These are phyloP conservation scores for Muscicapa striata DNA, from an alignment of 2,797 vertebrate species.

Conservation along the genomic window DNA sequence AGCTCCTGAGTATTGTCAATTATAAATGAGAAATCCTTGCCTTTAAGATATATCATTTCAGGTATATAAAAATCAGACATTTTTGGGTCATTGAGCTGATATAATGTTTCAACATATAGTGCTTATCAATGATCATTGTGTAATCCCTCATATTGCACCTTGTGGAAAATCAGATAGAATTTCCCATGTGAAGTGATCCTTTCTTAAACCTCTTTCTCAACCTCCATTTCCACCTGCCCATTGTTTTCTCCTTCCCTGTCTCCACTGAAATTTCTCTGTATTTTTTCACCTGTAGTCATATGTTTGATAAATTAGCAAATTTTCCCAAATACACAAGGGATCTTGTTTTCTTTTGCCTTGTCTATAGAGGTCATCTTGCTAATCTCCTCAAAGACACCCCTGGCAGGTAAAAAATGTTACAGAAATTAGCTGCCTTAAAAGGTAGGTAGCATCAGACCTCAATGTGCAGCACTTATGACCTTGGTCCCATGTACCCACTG, in stretches of 20 bases:
- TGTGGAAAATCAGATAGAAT: background rate
- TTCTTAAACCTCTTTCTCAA: background rate
- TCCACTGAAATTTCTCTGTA: background rate
- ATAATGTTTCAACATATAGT: background rate
- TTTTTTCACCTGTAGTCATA: background rate
- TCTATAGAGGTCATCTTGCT: background rate
- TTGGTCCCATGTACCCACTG: background rate
- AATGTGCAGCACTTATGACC: background rate
- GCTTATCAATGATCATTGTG: background rate
- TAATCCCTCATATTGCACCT: background rate
- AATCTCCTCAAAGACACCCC: background rate
- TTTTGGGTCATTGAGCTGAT: background rate
- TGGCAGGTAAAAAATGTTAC: background rate
- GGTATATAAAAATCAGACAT: background rate
- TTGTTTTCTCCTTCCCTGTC: background rate
- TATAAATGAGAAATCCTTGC: background rate
- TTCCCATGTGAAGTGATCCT: background rate
- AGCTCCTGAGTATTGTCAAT: background rate
- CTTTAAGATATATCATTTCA: background rate
- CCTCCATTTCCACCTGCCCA: background rate
- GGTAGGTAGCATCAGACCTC: background rate
- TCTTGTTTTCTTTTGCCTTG: accelerated
- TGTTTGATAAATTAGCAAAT: background rate
- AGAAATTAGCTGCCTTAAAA: background rate
- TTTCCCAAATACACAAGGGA: background rate